Conservation (phyloP, 1,140 invertebrate genomes). For the Cepaea nemoralis region DNA sequence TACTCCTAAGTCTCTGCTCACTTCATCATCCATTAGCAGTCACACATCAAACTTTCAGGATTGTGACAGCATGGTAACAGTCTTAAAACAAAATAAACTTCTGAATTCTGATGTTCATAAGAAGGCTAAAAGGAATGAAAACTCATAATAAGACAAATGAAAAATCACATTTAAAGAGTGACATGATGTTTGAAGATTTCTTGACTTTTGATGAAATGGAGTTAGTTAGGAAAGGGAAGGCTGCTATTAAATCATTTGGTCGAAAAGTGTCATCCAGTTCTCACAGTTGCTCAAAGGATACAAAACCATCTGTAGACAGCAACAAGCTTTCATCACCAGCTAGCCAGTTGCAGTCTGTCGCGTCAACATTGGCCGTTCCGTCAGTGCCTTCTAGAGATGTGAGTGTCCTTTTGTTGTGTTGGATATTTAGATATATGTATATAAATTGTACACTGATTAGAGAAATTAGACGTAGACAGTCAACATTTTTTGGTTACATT, state of each 20-base stretch:
- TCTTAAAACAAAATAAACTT: neutral
- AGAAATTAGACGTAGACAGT: no score
- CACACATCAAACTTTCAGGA: neutral
- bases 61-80: neutral
- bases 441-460: no score
- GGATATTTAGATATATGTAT: neutral
- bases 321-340: neutral
- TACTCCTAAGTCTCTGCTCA: neutral
- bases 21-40: neutral
- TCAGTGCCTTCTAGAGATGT: neutral
- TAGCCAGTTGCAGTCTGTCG: neutral
- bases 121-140: neutral
- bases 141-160: neutral
- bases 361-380: neutral
- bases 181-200: slow-evolving; percentile 59
- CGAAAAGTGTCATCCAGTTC: neutral
- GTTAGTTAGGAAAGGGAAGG: slow-evolving; percentile 40
- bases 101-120: neutral
- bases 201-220: slow-evolving; percentile 47
- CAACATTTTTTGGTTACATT: no score
- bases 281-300: neutral
- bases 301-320: neutral
- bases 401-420: neutral
- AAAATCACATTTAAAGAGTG: neutral
- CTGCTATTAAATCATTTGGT: slow-evolving; percentile 24